Percentiles rank a stretch among this genome's conserved stretches.
These are phyloP conservation scores for Sialis lutaria DNA, from an alignment of 2,888 invertebrate species.

Conservation along the genomic window DNA sequence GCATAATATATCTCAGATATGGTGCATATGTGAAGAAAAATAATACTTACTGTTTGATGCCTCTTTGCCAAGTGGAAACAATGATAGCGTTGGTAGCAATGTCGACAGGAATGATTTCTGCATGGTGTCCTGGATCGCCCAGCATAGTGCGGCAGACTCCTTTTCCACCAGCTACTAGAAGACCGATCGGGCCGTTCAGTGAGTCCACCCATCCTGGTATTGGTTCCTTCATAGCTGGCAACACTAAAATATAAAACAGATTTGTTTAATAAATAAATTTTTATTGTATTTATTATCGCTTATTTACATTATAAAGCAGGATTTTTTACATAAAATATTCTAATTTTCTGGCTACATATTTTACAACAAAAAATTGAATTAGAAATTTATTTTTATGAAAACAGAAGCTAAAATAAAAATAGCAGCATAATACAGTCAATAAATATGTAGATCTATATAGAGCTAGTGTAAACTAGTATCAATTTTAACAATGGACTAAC, in stretches of 20 bases:
- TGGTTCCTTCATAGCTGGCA: slow-evolving; percentile 53
- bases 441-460: no score
- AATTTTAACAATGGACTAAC: no score
- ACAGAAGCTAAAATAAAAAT: no score
- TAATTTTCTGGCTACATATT: background rate
- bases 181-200: slow-evolving; percentile 66
- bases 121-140: slow-evolving; percentile 34
- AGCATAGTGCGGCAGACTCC: slow-evolving; percentile 63
- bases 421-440: no score
- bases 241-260: slow-evolving; percentile 32
- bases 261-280: background rate
- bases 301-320: background rate
- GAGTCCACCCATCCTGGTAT: slow-evolving; percentile 73
- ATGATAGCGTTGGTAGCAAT: slow-evolving; percentile 58
- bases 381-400: no score
- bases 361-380: background rate
- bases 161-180: slow-evolving; percentile 55
- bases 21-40: no score
- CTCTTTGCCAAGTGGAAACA: slow-evolving; percentile 44
- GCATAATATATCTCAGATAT: no score
- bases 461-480: no score
- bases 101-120: slow-evolving; percentile 56
- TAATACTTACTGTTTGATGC: slow-evolving; percentile 10
- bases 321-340: background rate
- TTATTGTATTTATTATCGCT: background rate